Conservation (phyloP, 2,888 invertebrate species). For the Drosophila birchii region DNA sequence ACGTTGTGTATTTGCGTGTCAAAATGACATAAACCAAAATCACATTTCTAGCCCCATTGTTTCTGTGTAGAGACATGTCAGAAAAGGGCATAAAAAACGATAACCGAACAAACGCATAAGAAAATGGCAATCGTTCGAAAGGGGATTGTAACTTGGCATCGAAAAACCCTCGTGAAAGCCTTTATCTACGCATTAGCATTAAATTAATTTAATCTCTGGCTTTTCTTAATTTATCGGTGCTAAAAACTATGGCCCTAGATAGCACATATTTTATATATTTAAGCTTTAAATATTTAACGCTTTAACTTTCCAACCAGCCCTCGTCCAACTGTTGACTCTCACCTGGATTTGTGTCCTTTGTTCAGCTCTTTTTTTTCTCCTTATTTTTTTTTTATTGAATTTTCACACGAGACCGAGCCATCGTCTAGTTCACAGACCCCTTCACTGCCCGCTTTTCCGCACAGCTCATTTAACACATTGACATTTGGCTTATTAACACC, state of each 20-base stretch:
- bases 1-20: slow-evolving; percentile 64
- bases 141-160: background rate
- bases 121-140: slow-evolving; percentile 24
- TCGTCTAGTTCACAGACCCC: slow-evolving; percentile 39
- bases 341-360: slow-evolving; percentile 47
- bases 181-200: slow-evolving; percentile 19
- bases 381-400: slow-evolving; percentile 53
- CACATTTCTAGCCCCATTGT: slow-evolving; percentile 64
- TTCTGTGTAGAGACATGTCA: slow-evolving; percentile 61
- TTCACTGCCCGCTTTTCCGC: background rate
- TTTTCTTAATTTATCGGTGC: background rate
- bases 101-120: slow-evolving; percentile 44
- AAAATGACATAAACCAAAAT: slow-evolving; percentile 72
- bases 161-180: background rate
- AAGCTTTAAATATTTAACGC: background rate
- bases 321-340: slow-evolving; percentile 61
- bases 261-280: background rate
- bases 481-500: slow-evolving; percentile 61
- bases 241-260: slow-evolving; percentile 1
- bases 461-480: slow-evolving; percentile 61
- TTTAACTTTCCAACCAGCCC: slow-evolving; percentile 23
- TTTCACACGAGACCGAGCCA: slow-evolving; percentile 55
- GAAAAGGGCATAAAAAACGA: slow-evolving; percentile 52
- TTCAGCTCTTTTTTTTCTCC: background rate
- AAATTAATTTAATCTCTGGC: slow-evolving; percentile 6